Evolutionary conservation across 2,888 invertebrate genomes (phyloP).

Genomic region (Argyra leucocephala): DNA sequence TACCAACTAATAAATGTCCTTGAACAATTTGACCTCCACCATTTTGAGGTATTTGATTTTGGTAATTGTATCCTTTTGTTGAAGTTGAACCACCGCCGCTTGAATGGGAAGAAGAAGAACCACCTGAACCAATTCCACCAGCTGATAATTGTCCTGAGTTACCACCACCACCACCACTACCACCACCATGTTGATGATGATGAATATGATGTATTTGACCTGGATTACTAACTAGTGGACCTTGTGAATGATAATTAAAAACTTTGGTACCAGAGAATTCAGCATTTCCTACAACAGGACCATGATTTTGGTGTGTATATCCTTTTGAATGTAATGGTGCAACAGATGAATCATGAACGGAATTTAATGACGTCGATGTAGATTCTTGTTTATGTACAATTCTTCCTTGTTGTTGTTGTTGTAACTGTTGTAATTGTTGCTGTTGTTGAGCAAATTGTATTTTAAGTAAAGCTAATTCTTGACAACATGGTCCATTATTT

Average conservation of each 20-base stretch:
- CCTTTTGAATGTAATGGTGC: background rate
- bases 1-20: background rate
- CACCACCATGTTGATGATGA: constrained; percentile 1
- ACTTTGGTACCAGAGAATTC: constrained; percentile 7
- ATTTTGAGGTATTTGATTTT: background rate
- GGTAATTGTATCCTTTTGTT: background rate
- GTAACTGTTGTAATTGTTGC: background rate
- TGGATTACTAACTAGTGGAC: constrained; percentile 15
- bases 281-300: constrained; percentile 9
- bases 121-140: constrained; percentile 14
- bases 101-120: constrained; percentile 14
- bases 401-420: background rate
- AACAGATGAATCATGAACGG: background rate
- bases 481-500: constrained; percentile 21
- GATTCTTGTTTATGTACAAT: constrained; percentile 5
- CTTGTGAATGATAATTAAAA: constrained; percentile 13
- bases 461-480: constrained; percentile 24
- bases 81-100: background rate
- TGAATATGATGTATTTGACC: constrained; percentile 2
- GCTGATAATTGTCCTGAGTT: constrained; percentile 11
- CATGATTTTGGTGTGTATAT: background rate
- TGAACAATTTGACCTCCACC: background rate
- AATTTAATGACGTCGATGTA: background rate
- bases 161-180: constrained; percentile 9
- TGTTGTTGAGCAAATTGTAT: background rate